phyloP scores from a whole-genome alignment of 2,888 invertebrate genomes.

The Diabrotica balteata region DNA sequence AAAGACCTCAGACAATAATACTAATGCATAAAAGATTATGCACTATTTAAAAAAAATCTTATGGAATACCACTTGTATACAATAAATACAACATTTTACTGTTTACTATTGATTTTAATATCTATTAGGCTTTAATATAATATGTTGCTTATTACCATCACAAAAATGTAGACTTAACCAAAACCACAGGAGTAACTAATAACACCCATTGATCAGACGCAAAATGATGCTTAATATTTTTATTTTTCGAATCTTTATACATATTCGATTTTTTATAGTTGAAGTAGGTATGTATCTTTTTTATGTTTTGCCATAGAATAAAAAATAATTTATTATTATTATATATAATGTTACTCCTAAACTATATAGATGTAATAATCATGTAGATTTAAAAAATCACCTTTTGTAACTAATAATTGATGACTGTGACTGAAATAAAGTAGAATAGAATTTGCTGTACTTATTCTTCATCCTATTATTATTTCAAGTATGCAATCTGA shows the following conservation, averaged over 20 bases:
- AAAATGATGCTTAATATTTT: not conserved
- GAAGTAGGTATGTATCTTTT: not conserved
- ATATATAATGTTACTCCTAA: not conserved
- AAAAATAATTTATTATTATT: conserved; percentile 1
- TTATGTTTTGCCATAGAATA: conserved; percentile 10
- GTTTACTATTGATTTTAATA: no score
- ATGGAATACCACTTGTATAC: no score
- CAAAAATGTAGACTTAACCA: no score
- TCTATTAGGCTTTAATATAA: no score
- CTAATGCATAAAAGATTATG: no score
- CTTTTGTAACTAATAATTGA: conserved; percentile 3
- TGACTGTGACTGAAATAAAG: conserved; percentile 16
- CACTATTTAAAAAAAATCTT: no score
- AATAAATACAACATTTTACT: no score
- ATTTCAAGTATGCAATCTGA: no score
- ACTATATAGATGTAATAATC: not conserved
- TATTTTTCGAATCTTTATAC: not conserved
- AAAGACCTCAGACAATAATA: no score
- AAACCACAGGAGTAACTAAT: no score
- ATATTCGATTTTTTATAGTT: not conserved
- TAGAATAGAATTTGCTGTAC: not conserved
- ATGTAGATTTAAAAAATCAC: not conserved
- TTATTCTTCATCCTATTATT: not conserved
- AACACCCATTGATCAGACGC: no score
- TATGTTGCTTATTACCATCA: no score